phyloP scores from a whole-genome alignment of 2,113 vertebrate species.

The Cinclus cinclus region DNA sequence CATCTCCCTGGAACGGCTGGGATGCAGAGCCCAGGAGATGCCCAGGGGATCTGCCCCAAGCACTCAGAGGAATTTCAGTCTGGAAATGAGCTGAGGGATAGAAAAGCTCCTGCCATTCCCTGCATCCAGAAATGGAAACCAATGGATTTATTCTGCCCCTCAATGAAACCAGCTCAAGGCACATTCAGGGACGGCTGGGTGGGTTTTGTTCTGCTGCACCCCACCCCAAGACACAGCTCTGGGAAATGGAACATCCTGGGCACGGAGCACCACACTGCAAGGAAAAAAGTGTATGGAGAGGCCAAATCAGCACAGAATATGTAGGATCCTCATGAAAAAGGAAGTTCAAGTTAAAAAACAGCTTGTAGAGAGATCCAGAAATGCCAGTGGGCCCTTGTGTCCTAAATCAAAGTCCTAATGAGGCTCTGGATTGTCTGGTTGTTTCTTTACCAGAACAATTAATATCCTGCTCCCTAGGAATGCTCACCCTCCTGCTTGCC shows the following conservation, averaged over 20 bases:
- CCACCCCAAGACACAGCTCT: too few species aligned
- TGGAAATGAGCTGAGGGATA: background rate
- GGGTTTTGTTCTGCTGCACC: background rate
- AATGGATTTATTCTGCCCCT: accelerated
- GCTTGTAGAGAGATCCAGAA: background rate
- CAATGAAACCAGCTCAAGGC: background rate
- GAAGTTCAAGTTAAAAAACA: background rate
- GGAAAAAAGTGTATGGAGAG: accelerated
- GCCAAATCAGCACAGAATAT: accelerated
- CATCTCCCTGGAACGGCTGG: background rate
- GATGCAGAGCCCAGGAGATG: background rate
- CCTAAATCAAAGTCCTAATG: background rate
- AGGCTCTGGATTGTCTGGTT: background rate
- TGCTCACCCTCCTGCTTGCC: background rate
- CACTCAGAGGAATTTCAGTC: background rate
- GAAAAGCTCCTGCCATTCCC: background rate
- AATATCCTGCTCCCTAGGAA: background rate
- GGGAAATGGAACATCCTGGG: background rate
- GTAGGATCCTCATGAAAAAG: background rate
- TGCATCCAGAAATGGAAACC: background rate
- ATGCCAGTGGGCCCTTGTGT: background rate
- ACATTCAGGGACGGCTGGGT: background rate
- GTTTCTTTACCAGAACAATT: background rate
- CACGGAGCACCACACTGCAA: background rate
- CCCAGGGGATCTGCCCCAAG: background rate